Base-by-base conservation (phyloP, 2,888 invertebrate genomes). In the Malacosoma neustria region DNA sequence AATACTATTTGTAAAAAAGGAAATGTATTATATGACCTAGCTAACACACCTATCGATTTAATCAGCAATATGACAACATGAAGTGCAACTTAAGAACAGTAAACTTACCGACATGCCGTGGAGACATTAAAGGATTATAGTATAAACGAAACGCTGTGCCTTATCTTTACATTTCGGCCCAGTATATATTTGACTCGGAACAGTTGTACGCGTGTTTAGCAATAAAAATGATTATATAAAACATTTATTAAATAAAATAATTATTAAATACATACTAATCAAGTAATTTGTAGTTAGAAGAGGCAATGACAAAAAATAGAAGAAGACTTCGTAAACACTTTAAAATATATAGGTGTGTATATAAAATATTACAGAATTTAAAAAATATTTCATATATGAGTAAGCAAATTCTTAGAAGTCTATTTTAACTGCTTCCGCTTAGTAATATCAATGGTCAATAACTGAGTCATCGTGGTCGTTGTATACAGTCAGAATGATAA, bases 241-340 rank as follows among this genome's bases (percentile, higher is more conserved):
- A n/a, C n/a, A n/a, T n/a, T n/a, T n/a, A n/a, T n/a, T n/a, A n/a
- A n/a, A n/a, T n/a, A n/a, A n/a, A n/a, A 22, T 22, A 22, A 22
- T 22, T 7, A 22, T 9, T 22, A 9, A 22, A 22, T 22, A n/a
- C 22, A 22, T 22, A 22, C 6, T 3, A 22, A 22, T 9, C 22
- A 22, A 22, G 6, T 7, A 22, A 5, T 2, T 7, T 22, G 2
- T 22, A 22, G 62, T 62, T 66, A 68, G 61, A 63, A 69, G 69
- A 52, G 67, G 72, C 68, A 61, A 80, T 79, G 76, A 73, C 64
- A 74, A 75, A 66, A 65, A 66, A 49, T 44, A 69, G 61, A 51
- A 70, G 65, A 60, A 76, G 66, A 58, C 43, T 57, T 44, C 61
- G 48, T 43, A 58, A 56, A 45, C 59, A 49, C 57, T 62, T 61